Evolutionary conservation across 2,888 invertebrate species (phyloP).

Genomic region (Diaphora mendica): DNA sequence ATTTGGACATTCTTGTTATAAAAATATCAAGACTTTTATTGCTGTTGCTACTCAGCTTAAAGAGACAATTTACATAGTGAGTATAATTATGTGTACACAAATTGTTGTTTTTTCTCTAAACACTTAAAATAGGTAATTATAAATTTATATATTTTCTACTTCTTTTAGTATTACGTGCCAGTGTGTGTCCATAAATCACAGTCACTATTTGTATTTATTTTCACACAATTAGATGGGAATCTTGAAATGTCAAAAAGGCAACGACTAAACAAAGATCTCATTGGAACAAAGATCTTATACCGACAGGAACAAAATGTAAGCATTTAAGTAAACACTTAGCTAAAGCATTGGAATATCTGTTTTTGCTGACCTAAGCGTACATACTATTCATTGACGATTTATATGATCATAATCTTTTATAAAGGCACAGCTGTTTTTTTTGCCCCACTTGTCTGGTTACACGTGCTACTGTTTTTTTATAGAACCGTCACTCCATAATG

Average conservation of each 20-base stretch:
- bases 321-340: neutral
- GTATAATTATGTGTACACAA: neutral
- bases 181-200: neutral
- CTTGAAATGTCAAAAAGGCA: constrained; percentile 20
- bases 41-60: neutral
- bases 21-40: neutral
- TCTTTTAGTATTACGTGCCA: neutral
- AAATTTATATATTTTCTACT: neutral
- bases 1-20: constrained; percentile 24
- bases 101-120: neutral
- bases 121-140: neutral
- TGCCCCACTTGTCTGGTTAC: constrained; percentile 68
- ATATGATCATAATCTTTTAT: constrained; percentile 25
- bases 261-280: neutral
- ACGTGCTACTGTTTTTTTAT: constrained; percentile 78
- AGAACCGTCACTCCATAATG: constrained; percentile 67
- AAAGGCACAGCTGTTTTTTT: constrained; percentile 48
- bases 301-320: neutral
- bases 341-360: neutral
- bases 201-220: neutral
- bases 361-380: constrained; percentile 1
- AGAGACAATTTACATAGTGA: neutral
- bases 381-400: constrained; percentile 28
- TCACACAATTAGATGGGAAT: constrained; percentile 17
- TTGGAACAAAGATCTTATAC: neutral